phyloP scores from a whole-genome alignment of 2,113 vertebrate species.

The Triplophysa siluroides region DNA sequence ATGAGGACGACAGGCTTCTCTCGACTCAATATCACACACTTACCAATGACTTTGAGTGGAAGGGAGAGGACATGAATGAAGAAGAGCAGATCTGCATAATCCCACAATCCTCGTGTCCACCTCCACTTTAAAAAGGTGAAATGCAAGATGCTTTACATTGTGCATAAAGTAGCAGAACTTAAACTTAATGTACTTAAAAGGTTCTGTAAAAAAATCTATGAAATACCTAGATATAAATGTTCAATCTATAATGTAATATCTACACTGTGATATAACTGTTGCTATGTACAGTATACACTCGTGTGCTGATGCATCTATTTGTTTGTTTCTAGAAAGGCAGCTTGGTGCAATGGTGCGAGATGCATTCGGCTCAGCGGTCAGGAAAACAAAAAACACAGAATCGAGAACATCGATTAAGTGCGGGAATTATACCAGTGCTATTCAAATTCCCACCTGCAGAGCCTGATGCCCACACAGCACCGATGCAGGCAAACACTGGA shows the following conservation, averaged over 20 bases:
- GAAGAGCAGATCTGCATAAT: conserved; percentile 24
- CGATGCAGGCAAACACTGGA: conserved; percentile 21
- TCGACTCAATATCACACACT: conserved; percentile 2
- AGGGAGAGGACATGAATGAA: conserved; percentile 32
- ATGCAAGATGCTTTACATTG: not conserved
- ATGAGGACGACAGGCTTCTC: conserved; percentile 31
- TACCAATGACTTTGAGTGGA: not conserved
- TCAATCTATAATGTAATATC: too few relatives aligned
- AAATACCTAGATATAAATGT: too few relatives aligned
- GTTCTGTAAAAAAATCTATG: too few relatives aligned
- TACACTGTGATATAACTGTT: not conserved
- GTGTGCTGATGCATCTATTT: not conserved
- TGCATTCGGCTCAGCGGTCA: not conserved
- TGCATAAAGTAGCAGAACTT: not conserved
- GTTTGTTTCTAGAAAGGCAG: conserved; percentile 1
- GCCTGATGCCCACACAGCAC: conserved; percentile 13
- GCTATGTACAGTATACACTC: not conserved
- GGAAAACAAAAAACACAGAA: conserved; percentile 5
- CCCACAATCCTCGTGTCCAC: conserved; percentile 14
- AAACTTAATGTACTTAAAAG: too few relatives aligned
- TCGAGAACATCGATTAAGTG: conserved; percentile 40
- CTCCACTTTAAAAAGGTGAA: not conserved
- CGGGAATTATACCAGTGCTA: conserved; percentile 11
- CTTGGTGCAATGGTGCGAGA: conserved; percentile 6
- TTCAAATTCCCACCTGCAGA: conserved; percentile 39